Evolutionary conservation across 2,797 vertebrate genomes (phyloP).

Genomic region (Pipistrellus nathusii): DNA sequence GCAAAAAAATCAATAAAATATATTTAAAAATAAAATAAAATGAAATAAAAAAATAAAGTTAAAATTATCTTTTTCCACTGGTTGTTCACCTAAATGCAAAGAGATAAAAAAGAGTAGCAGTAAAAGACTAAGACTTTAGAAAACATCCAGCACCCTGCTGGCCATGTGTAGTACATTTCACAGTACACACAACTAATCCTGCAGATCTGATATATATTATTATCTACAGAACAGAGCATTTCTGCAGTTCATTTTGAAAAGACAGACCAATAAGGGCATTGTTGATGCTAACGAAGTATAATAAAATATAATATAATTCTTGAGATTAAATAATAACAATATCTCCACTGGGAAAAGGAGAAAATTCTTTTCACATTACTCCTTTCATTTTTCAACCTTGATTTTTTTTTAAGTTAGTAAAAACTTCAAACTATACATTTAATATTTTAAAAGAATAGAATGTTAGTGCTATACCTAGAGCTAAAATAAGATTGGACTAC

Average conservation of each 20-base stretch:
- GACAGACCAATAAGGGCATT: not conserved
- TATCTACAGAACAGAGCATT: not conserved
- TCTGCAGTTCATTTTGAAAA: conserved; percentile 31
- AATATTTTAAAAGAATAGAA: not conserved
- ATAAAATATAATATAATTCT: not conserved
- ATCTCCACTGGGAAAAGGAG: not conserved
- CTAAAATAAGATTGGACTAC: not conserved
- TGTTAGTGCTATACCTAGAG: not conserved
- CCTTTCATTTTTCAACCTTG: conserved; percentile 7
- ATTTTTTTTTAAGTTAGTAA: not conserved
- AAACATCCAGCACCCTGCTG: not conserved
- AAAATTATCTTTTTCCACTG: not conserved
- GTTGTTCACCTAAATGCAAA: conserved; percentile 21
- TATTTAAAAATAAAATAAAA: no score
- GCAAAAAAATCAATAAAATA: no score
- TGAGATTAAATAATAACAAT: not conserved
- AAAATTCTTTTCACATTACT: not conserved
- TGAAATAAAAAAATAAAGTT: no score
- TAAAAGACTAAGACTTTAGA: not conserved
- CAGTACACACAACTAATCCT: not conserved
- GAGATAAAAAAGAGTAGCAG: not conserved
- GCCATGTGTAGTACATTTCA: not conserved
- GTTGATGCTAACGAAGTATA: not conserved
- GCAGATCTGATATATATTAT: not conserved
- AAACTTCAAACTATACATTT: not conserved